Conservation (phyloP, 2,797 vertebrate species). For the Allobates femoralis region DNA sequence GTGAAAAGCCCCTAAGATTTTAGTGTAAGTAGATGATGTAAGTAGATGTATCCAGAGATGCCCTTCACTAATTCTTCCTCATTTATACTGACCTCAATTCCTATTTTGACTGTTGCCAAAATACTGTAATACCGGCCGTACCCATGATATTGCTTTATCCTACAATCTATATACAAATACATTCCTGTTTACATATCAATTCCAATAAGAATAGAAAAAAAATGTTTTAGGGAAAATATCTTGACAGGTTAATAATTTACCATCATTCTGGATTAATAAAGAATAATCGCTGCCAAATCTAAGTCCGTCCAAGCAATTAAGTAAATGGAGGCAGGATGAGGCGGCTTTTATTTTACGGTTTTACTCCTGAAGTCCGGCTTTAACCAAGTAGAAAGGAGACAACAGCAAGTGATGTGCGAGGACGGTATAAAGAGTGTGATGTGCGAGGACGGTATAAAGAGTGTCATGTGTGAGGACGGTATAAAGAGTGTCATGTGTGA, state of each 20-base stretch:
- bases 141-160: background rate
- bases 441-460: background rate
- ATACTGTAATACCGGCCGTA: background rate
- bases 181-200: background rate
- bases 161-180: background rate
- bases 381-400: background rate
- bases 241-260: background rate
- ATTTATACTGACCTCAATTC: background rate
- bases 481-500: too few relatives aligned
- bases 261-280: background rate
- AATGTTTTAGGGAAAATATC: background rate
- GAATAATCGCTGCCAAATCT: too few relatives aligned
- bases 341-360: background rate
- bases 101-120: background rate
- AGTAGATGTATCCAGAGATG: background rate
- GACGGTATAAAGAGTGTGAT: background rate
- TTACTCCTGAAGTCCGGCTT: background rate
- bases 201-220: background rate
- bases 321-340: background rate
- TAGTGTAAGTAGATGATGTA: background rate
- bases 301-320: background rate
- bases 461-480: too few relatives aligned
- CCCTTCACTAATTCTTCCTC: background rate
- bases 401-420: too few relatives aligned
- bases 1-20: background rate